Evolutionary conservation across 2,888 invertebrate genomes (phyloP), one percentile per base, ranked within the genome.

Genomic region (Pyrochroa serraticornis): DNA sequence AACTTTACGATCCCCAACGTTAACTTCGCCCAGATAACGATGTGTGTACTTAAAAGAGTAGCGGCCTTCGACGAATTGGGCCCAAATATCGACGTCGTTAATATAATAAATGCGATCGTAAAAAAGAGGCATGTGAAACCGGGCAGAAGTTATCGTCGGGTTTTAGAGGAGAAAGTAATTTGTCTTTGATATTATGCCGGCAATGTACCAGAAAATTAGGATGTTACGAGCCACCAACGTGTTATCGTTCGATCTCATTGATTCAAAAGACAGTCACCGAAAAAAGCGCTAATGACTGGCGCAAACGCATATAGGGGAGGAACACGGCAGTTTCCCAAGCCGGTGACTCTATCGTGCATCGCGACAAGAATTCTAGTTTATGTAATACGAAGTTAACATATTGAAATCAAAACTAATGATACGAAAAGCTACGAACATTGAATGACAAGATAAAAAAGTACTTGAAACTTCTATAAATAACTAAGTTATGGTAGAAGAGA

Each of bases 1-100:
- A 70, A 70, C 69, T 72, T 71, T 63, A 65, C 67, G 66, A 65
- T 66, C 63, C 63, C 60, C 6, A 65, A 65, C 64, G 63, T 69
- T 68, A 70, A 70, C 66, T 68, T 69, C 62, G 61, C 62, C 58
- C 53, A 64, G 59, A 68, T 70, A 68, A 69, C 67, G 66, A 69
- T 66, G 67, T 65, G 64, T 67, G 66, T 62, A 60, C 58, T 67
- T 64, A 58, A 58, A 53, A 50, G 22, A 22, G 59, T 52, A 54
- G 56, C 55, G 38, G 31, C 36, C 39, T 34, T 12, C 12, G 14
- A 46, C 41, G 42, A 46, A 53, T 46, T 53, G 46, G 43, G 34
- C 32, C 43, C 36, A 45, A 56, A 56, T 50, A 50, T 41, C 53
- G 34, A 35, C 37, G 30, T 46, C 46, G 42, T 53, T 53, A 42